These are phyloP conservation scores for Helicoverpa zea DNA, from an alignment of 1,140 invertebrate species.

Conservation along the genomic window DNA sequence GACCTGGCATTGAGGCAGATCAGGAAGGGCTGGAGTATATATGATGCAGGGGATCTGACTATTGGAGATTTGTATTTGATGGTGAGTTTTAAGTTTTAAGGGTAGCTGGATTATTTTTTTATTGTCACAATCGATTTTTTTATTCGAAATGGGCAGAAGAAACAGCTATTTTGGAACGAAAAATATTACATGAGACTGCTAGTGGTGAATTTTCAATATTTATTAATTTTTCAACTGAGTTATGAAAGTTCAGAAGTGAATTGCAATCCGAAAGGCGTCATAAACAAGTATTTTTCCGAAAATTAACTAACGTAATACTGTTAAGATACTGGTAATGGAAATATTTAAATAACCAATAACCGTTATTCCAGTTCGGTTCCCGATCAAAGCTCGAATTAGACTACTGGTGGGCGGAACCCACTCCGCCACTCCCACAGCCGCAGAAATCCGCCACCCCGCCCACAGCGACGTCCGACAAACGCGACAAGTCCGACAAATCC, in stretches of 20 bases:
- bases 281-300: no score
- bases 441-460: conserved; percentile 41
- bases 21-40: conserved; percentile 92
- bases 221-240: no score
- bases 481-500: conserved; percentile 20
- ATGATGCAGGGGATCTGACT: conserved; percentile 92
- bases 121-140: no score
- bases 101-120: no score
- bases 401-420: conserved; percentile 92
- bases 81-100: conserved; percentile 79
- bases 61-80: conserved; percentile 97
- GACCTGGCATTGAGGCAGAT: conserved; percentile 87
- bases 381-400: conserved; percentile 93
- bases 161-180: no score
- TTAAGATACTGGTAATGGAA: no score
- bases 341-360: not conserved
- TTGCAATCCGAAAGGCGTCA: no score
- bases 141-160: no score
- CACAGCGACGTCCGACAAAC: conserved; percentile 45
- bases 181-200: not conserved
- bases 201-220: no score
- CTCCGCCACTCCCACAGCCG: conserved; percentile 71
- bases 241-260: no score
- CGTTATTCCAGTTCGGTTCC: conserved; percentile 89
- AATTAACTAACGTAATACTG: no score